Conservation (phyloP, 1,140 invertebrate species). For the Drosophila pseudoobscura region DNA sequence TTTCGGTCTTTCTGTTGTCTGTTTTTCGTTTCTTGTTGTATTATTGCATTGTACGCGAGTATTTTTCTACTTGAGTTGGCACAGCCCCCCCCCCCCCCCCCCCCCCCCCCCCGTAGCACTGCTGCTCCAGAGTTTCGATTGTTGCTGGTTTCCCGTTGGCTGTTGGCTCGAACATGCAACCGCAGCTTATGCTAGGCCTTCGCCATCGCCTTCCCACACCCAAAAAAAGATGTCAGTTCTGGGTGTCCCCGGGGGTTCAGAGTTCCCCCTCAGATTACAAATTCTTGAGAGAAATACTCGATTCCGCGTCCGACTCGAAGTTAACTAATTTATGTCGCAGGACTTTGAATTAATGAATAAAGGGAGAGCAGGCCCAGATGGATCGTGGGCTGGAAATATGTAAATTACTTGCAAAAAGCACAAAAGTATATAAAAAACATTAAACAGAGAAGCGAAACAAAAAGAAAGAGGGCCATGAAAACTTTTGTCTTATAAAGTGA, state of each 20-base stretch:
- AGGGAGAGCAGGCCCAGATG: slow-evolving; percentile 76
- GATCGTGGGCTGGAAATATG: slow-evolving; percentile 69
- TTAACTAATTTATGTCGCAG: slow-evolving; percentile 82
- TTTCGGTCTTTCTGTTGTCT: slow-evolving; percentile 32
- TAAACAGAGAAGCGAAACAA: slow-evolving; percentile 38
- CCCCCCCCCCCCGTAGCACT: background rate
- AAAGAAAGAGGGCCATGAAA: slow-evolving; percentile 72
- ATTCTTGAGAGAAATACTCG: slow-evolving; percentile 64
- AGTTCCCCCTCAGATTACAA: slow-evolving; percentile 58
- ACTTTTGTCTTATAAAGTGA: slow-evolving; percentile 70
- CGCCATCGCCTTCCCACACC: background rate
- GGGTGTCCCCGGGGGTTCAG: slow-evolving; percentile 26
- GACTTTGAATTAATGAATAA: slow-evolving; percentile 82
- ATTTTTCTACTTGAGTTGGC: slow-evolving; percentile 82
- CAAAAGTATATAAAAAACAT: slow-evolving; percentile 50
- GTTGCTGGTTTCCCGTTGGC: slow-evolving; percentile 32
- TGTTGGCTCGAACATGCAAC: slow-evolving; percentile 60
- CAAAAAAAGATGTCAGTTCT: slow-evolving; percentile 24
- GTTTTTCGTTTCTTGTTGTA: slow-evolving; percentile 45
- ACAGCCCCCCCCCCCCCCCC: slow-evolving; percentile 19
- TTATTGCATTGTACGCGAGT: slow-evolving; percentile 77
- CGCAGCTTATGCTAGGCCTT: slow-evolving; percentile 65
- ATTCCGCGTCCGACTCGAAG: slow-evolving; percentile 24
- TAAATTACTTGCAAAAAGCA: slow-evolving; percentile 69
- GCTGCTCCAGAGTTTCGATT: slow-evolving; percentile 33